These are phyloP conservation scores for Lanius collurio DNA, from an alignment of 2,113 vertebrate species.

Conservation along the genomic window DNA sequence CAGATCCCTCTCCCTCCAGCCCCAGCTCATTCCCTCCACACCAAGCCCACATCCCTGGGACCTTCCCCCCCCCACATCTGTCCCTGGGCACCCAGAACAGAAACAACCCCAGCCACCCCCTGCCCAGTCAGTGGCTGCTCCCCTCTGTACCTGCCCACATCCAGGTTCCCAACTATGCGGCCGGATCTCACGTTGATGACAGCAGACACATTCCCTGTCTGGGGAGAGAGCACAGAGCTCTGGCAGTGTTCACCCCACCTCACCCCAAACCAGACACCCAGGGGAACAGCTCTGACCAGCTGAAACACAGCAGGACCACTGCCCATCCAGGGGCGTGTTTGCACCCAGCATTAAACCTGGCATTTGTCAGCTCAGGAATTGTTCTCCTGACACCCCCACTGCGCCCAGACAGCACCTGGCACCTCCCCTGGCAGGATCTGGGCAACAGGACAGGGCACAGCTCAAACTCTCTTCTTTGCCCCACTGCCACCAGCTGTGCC, in stretches of 20 bases:
- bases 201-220: slow-evolving; percentile 37
- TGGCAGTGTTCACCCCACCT: background rate
- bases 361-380: background rate
- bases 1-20: background rate
- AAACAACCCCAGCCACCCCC: background rate
- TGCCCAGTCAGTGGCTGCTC: background rate
- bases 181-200: background rate
- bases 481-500: rapidly evolving
- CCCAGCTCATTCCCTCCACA: background rate
- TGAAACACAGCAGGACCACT: rapidly evolving
- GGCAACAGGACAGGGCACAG: background rate
- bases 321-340: rapidly evolving
- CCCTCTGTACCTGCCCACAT: slow-evolving; percentile 44
- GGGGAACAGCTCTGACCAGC: rapidly evolving
- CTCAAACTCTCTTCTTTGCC: background rate
- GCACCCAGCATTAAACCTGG: background rate
- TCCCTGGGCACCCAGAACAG: too few species aligned
- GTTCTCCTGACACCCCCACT: rapidly evolving
- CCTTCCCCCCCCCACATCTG: background rate
- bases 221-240: background rate
- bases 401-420: rapidly evolving
- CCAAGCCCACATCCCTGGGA: too few species aligned
- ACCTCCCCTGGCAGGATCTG: background rate
- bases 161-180: slow-evolving; percentile 45
- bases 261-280: rapidly evolving